These are phyloP conservation scores for Prolemur simus DNA, from an alignment of 2,113 vertebrate genomes.

Conservation along the genomic window DNA sequence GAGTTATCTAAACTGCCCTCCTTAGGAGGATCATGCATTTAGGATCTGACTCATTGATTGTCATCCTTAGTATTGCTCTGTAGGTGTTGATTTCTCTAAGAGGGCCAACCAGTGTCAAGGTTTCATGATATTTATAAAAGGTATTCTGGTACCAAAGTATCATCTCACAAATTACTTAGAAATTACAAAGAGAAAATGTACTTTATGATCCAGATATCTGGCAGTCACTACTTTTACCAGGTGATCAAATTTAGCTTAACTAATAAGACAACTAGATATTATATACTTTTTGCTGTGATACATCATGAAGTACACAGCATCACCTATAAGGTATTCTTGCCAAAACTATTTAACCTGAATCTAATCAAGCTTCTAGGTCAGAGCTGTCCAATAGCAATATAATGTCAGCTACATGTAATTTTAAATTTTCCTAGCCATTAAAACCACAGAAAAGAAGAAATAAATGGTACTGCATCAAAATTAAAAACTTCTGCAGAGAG, in stretches of 20 bases:
- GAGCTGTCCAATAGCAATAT: not conserved
- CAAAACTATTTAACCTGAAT: not conserved
- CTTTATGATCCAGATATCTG: not conserved
- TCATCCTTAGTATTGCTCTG: not conserved
- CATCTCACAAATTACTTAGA: slow-evolving; percentile 1
- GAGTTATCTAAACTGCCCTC: not conserved
- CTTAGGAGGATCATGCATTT: not conserved
- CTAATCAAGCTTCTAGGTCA: not conserved
- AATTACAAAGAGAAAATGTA: not conserved
- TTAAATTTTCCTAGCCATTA: not conserved
- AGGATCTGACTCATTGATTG: not conserved
- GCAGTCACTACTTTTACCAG: not conserved
- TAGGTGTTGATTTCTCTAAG: not conserved
- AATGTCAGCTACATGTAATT: not conserved
- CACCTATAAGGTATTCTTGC: not conserved
- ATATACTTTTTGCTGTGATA: not conserved
- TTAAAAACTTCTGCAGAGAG: not conserved
- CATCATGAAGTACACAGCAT: not conserved
- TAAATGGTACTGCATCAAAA: not conserved
- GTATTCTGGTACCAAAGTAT: not conserved
- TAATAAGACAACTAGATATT: not conserved
- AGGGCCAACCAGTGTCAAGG: not conserved
- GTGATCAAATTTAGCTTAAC: not conserved
- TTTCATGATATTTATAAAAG: not conserved
- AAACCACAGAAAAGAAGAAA: not conserved